phyloP scores from a whole-genome alignment of 2,113 vertebrate species.

The Cervus canadensis region DNA sequence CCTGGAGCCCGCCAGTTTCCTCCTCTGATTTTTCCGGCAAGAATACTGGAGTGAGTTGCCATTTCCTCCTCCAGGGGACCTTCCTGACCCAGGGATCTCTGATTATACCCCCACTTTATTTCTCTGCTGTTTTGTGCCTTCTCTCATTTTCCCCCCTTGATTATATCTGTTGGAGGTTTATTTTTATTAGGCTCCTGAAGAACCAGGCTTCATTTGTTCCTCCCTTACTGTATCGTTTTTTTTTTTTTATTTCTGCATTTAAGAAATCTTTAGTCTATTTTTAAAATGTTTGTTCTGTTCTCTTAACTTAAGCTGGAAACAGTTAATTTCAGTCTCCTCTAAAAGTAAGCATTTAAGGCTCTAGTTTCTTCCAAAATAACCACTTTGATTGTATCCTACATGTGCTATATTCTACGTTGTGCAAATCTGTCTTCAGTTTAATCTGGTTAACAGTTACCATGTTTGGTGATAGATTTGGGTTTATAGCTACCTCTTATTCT shows the following conservation, averaged over 20 bases:
- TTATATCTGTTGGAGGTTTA: not conserved
- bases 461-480: not conserved
- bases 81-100: not conserved
- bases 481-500: slow-evolving; percentile 15
- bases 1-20: not conserved
- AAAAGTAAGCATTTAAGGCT: not conserved
- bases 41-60: not conserved
- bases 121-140: not conserved
- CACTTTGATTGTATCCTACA: not conserved
- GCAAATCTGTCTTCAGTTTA: not conserved
- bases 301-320: not conserved
- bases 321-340: not conserved
- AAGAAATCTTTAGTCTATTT: not conserved
- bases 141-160: too few species aligned
- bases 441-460: not conserved
- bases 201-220: not conserved
- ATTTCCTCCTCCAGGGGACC: not conserved
- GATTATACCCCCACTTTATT: not conserved
- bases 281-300: not conserved
- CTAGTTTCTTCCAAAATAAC: not conserved
- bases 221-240: not conserved
- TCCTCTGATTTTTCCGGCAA: not conserved
- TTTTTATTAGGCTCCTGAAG: not conserved
- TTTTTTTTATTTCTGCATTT: not conserved
- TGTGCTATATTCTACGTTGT: not conserved